These are phyloP conservation scores for Electrona antarctica DNA, from an alignment of 2,113 vertebrate genomes.

Conservation along the genomic window DNA sequence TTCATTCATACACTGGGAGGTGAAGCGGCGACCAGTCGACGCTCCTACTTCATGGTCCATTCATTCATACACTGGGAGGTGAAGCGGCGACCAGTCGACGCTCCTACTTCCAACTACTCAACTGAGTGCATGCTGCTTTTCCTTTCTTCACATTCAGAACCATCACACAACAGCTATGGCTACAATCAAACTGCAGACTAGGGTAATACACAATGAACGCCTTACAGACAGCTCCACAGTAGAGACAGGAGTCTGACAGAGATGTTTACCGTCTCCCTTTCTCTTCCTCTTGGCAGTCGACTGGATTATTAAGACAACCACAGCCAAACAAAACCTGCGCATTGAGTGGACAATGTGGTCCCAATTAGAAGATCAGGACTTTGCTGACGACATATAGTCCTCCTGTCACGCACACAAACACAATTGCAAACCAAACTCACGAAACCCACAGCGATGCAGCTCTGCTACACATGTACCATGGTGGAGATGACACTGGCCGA, in stretches of 20 bases:
- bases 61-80: too few species aligned
- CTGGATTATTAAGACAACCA: neutral
- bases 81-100: too few species aligned
- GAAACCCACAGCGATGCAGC: neutral
- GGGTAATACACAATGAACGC: neutral
- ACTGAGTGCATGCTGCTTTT: too few species aligned
- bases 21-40: too few species aligned
- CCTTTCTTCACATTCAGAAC: too few species aligned
- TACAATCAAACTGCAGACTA: too few species aligned
- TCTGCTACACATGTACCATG: too few species aligned
- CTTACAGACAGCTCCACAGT: neutral
- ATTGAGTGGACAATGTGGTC: neutral
- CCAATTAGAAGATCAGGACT: neutral
- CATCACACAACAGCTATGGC: too few species aligned
- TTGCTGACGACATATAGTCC: neutral
- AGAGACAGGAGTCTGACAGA: neutral
- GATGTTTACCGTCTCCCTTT: neutral
- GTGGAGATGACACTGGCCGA: too few species aligned
- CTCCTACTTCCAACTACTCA: too few species aligned
- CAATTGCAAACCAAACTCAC: neutral
- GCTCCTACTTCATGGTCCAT: too few species aligned
- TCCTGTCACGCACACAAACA: neutral
- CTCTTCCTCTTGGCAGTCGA: neutral
- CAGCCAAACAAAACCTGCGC: neutral
- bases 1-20: too few species aligned